Evolutionary conservation across 2,113 vertebrate genomes (phyloP), one percentile per base, ranked within the genome.

Genomic region (Poecilia latipinna): DNA sequence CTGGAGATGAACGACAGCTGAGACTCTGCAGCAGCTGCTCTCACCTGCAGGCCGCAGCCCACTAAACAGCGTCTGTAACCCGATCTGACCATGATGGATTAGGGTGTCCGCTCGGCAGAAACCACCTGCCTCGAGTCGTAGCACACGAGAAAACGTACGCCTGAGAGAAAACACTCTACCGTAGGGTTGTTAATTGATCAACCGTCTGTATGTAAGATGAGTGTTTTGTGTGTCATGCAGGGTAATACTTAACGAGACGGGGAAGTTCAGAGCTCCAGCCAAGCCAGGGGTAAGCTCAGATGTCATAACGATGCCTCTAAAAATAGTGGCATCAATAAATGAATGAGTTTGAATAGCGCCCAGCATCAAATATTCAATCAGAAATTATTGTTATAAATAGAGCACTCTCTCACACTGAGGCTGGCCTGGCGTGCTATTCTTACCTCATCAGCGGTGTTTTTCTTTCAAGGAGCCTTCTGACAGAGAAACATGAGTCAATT

Each of bases 71-170:
- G 62, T 44, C 79, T 79, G n/a, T 63, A 78, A 82, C 86, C 74
- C 68, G 69, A 86, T 77, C 65, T 80, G 77, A 72, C 61, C 63
- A 32, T 86, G 80, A 90, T 81, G 85, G 83, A 87, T 86, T 86
- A 54, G 12, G 29, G 51, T 65, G 81, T 82, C 83, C 78, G 67
- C 65, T 13, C 17, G 22, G 51, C 48, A 72, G 65, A 39, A 75
- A 51, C 75, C 75, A 57, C 67, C 73, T n/a, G 69, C 74, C 64
- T 75, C 35, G 35, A 37, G 35, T 37, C 51, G 63, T n/a, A 4
- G 65, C 54, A 70, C 63, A 67, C 63, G 65, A 48, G 65, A 48
- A 69, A 61, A 19, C 1, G 7, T 28, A 3, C 54, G 65, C 31
- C 75, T 63, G 65, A n/a, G 63, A 29, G n/a, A 5, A 61, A 70